Evolutionary conservation across 2,888 invertebrate species (phyloP).

Genomic region (Drosophila falleni): DNA sequence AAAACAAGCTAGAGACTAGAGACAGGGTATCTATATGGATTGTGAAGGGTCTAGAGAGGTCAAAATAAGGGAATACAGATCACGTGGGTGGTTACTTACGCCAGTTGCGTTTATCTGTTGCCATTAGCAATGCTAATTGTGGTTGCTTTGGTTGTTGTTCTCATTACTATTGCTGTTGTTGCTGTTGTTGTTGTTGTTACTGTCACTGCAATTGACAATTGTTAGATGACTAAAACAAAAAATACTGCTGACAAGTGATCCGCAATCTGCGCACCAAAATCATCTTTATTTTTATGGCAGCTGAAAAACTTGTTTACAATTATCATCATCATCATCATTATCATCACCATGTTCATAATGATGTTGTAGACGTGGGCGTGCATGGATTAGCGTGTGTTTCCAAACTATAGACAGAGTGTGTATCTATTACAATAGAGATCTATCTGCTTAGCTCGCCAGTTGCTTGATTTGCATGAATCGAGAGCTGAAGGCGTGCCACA

Average conservation of each 20-base stretch:
- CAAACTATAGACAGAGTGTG: constrained; percentile 19
- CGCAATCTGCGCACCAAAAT: constrained; percentile 64
- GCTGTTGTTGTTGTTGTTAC: constrained; percentile 18
- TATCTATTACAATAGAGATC: constrained; percentile 65
- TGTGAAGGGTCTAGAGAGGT: constrained; percentile 32
- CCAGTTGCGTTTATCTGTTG: constrained; percentile 53
- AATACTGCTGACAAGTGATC: constrained; percentile 58
- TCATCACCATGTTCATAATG: constrained; percentile 9
- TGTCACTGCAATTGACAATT: constrained; percentile 40
- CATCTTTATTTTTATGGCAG: constrained; percentile 76
- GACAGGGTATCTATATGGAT: constrained; percentile 3
- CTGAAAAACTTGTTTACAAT: constrained; percentile 62
- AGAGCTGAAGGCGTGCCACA: constrained; percentile 43
- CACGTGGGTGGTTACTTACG: constrained; percentile 55
- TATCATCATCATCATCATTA: constrained; percentile 12
- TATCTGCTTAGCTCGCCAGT: constrained; percentile 9
- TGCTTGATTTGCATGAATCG: constrained; percentile 39
- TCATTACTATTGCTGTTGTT: constrained; percentile 19
- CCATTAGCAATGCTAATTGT: constrained; percentile 78
- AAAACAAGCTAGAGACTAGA: constrained; percentile 55
- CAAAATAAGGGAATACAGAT: constrained; percentile 8
- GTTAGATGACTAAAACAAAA: constrained; percentile 32
- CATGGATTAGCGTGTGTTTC: constrained; percentile 71
- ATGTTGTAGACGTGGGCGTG: constrained; percentile 70
- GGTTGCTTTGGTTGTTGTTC: constrained; percentile 53